Evolutionary conservation across 2,113 vertebrate genomes (phyloP).

Genomic region (Prionailurus bengalensis): DNA sequence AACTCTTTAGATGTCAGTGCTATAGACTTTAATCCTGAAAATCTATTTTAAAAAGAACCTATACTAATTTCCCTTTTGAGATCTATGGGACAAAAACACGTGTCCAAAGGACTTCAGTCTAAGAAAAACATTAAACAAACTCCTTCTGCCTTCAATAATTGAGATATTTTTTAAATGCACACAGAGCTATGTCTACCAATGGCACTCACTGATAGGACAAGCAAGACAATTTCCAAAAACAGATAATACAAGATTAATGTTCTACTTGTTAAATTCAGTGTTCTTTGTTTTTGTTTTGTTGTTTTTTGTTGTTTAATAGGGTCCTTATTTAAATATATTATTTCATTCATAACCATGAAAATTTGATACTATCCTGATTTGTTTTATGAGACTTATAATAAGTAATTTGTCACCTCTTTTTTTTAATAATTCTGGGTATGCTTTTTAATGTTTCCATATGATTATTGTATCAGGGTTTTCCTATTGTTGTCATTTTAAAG

Average conservation of each 20-base stretch:
- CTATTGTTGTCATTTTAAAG: not conserved
- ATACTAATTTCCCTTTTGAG: not conserved
- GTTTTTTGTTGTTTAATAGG: not conserved
- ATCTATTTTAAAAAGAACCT: not conserved
- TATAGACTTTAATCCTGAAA: not conserved
- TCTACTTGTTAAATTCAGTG: not conserved
- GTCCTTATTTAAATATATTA: not conserved
- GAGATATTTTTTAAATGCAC: not conserved
- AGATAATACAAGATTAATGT: not conserved
- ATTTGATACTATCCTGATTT: not conserved
- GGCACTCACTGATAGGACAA: not conserved
- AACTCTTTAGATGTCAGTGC: not conserved
- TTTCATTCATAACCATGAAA: not conserved
- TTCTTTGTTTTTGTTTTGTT: too few species aligned
- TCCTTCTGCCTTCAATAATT: not conserved
- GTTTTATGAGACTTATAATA: conserved; percentile 18
- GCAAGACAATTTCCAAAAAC: not conserved
- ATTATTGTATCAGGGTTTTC: not conserved
- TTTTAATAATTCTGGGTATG: not conserved
- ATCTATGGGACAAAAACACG: not conserved
- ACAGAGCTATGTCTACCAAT: not conserved
- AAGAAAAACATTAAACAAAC: not conserved
- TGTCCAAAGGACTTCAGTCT: not conserved
- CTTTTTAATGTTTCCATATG: not conserved
- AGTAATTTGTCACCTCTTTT: not conserved